phyloP scores from a whole-genome alignment of 2,797 vertebrate genomes.

The Synanceia verrucosa region DNA sequence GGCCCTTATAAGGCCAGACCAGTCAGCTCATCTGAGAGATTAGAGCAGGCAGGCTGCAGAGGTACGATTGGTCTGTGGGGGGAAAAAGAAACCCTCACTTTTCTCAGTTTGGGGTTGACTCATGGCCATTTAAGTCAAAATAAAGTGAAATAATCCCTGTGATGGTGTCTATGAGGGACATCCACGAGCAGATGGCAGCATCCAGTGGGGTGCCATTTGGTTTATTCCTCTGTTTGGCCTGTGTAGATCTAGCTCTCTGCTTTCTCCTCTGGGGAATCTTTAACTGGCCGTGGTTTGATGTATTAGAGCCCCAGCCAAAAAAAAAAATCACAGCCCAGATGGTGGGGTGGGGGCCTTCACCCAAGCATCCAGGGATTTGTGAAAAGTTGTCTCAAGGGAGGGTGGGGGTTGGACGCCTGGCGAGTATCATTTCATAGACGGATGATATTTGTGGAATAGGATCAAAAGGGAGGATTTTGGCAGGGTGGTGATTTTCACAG shows the following conservation, averaged over 20 bases:
- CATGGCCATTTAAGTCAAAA: conserved; percentile 24
- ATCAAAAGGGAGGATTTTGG: conserved; percentile 67
- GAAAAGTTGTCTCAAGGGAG: conserved; percentile 53
- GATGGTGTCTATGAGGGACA: conserved; percentile 46
- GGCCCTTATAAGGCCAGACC: conserved; percentile 13
- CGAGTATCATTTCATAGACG: conserved; percentile 47
- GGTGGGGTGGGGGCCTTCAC: conserved; percentile 46
- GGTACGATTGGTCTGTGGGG: conserved; percentile 9
- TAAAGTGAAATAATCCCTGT: conserved; percentile 15
- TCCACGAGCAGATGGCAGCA: conserved; percentile 49
- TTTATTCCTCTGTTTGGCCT: conserved; percentile 56
- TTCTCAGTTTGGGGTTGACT: conserved; percentile 37
- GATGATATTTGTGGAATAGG: conserved; percentile 60
- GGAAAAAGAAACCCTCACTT: not conserved
- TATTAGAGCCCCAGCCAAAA: conserved; percentile 56
- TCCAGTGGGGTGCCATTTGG: conserved; percentile 50
- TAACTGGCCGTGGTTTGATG: conserved; percentile 57
- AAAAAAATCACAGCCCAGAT: conserved; percentile 65
- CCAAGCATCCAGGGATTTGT: conserved; percentile 60
- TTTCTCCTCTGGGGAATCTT: conserved; percentile 53
- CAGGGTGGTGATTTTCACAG: conserved; percentile 44
- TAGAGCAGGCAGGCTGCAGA: conserved; percentile 41
- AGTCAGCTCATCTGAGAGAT: conserved; percentile 47
- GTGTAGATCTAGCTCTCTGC: conserved; percentile 35
- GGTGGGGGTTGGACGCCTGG: conserved; percentile 30